Evolutionary conservation across 2,888 invertebrate species (phyloP).

Genomic region (Phymatocera aterrima): DNA sequence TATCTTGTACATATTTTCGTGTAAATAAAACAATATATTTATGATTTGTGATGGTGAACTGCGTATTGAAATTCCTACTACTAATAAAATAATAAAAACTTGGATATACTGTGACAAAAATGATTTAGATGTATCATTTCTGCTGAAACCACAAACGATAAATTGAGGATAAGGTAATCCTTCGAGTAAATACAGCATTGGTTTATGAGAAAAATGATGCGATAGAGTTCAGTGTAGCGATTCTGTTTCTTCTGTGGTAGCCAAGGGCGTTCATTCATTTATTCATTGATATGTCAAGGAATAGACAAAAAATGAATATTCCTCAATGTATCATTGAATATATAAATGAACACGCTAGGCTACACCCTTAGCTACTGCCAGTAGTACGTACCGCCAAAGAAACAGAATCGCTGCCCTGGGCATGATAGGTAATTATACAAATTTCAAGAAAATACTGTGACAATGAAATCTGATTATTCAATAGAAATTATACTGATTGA

Average conservation of each 20-base stretch:
- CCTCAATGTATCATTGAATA: too few species aligned
- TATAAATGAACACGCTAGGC: too few species aligned
- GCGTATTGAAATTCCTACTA: not conserved
- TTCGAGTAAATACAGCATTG: not conserved
- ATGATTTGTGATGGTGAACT: not conserved
- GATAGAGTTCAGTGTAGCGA: too few species aligned
- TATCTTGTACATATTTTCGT: not conserved
- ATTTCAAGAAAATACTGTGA: not conserved
- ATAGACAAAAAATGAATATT: too few species aligned
- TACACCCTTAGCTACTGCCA: too few species aligned
- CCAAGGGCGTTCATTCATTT: too few species aligned
- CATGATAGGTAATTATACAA: not conserved
- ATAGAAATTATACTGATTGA: not conserved
- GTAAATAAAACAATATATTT: not conserved
- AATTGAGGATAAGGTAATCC: not conserved
- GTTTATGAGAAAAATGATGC: constrained; percentile 5
- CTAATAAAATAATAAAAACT: not conserved
- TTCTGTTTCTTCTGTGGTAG: too few species aligned
- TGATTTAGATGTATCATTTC: not conserved
- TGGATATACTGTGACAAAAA: not conserved
- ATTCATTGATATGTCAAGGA: too few species aligned
- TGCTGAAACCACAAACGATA: not conserved
- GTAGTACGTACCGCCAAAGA: too few species aligned
- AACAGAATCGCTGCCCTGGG: not conserved
- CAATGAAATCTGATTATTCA: not conserved